These are phyloP conservation scores for Brachyptera risi DNA, from an alignment of 2,888 invertebrate genomes.

Conservation along the genomic window DNA sequence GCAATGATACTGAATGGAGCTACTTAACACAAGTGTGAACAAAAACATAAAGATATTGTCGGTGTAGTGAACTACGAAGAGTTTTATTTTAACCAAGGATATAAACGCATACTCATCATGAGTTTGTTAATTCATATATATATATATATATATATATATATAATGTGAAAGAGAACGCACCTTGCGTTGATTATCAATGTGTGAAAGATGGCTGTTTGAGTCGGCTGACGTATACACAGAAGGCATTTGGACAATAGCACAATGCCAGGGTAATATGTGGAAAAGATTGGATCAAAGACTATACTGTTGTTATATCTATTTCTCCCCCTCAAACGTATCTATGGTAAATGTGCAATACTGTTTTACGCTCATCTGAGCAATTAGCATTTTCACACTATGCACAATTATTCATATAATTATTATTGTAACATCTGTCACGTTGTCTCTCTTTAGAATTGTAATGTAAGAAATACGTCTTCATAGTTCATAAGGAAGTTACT, in stretches of 20 bases:
- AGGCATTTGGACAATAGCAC: neutral
- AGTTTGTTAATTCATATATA: neutral
- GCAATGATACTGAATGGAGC: slow-evolving; percentile 3
- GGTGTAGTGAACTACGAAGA: no score
- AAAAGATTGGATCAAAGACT: neutral
- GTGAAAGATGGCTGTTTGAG: neutral
- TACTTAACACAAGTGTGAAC: slow-evolving; percentile 14
- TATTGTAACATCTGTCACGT: no score
- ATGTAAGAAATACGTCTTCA: no score
- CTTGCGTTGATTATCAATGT: slow-evolving; percentile 10
- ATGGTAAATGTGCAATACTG: neutral
- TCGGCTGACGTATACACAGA: neutral
- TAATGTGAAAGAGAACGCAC: slow-evolving; percentile 10
- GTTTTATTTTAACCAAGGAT: no score
- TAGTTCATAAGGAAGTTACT: no score
- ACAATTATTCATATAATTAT: no score
- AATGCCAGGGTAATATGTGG: neutral
- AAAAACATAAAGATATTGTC: no score
- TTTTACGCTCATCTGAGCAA: neutral
- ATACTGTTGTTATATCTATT: neutral
- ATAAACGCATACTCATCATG: neutral
- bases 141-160: no score
- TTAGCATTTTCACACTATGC: neutral
- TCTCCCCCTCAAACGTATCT: neutral
- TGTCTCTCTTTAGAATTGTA: no score